Base-by-base conservation (phyloP, 92 coral and sea anemone genomes). In the Virgularia gustaviana region DNA sequence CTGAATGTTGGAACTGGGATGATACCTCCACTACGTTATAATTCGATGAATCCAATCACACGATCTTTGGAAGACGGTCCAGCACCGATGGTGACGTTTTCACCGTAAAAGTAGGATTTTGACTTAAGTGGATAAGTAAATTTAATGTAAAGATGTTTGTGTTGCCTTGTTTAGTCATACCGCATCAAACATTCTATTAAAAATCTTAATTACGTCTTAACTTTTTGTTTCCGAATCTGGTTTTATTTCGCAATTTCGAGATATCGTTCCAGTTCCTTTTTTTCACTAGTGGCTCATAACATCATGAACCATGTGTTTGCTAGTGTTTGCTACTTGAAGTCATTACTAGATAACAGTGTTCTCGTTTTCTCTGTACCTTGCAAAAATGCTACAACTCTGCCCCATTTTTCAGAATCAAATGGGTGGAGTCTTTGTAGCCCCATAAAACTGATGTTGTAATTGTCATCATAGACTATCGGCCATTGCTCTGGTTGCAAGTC, bases 341-440 rank as follows among this genome's bases (percentile, higher is more conserved):
- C n/a, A n/a, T n/a, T n/a, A n/a, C n/a, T n/a, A n/a, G n/a, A n/a
- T n/a, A n/a, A n/a, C n/a, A n/a, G n/a, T n/a, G n/a, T n/a, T n/a
- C n/a, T n/a, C n/a, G n/a, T n/a, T n/a, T n/a, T n/a, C n/a, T n/a
- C 34, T 18, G 34, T 70, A 89, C 96, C 98, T 89, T 86, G 81
- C 18, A 92, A 83, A 32, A 70, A 77, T 16, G 75, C 79, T 74
- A 86, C 88, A 36, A 85, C 86, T 60, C 92, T 85, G 9, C 98
- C 98, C 98, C 98, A 92, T 81, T 92, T 92, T 61, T 90, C 96
- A 66, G 98, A 92, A 58, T 92, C 98, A 83, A 92, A 92, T 56
- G 98, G 96, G 51, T 92, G 98, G 31, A 92, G 94, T 67, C 74
- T 82, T 65, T 94, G 88, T 54, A 94, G 79, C 6, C 96, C 96